These are phyloP conservation scores for Rhodophaea formosa DNA, from an alignment of 2,888 invertebrate species.

Conservation along the genomic window DNA sequence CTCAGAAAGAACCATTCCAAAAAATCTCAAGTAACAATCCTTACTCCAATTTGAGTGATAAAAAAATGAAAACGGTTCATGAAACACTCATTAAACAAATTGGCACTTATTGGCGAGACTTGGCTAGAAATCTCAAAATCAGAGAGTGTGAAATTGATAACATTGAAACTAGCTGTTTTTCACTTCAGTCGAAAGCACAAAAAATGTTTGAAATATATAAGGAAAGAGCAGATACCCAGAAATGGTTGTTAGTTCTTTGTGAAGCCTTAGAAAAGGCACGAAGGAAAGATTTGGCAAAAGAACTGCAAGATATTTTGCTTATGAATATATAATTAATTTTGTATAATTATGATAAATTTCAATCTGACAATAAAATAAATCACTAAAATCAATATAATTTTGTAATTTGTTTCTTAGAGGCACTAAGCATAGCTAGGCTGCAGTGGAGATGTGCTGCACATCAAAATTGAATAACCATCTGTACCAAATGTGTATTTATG, in stretches of 20 bases:
- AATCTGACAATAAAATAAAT: no score
- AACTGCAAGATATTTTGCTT: conserved; percentile 57
- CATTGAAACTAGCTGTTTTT: conserved; percentile 48
- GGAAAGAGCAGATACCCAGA: conserved; percentile 52
- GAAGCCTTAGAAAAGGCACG: conserved; percentile 60
- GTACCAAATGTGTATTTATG: no score
- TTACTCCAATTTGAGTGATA: conserved; percentile 37
- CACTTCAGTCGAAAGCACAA: conserved; percentile 45
- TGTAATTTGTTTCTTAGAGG: no score
- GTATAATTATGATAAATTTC: no score
- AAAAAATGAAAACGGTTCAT: conserved; percentile 54
- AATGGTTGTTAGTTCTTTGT: conserved; percentile 63
- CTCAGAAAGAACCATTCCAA: conserved; percentile 2
- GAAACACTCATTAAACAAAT: conserved; percentile 57
- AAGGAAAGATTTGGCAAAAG: conserved; percentile 58
- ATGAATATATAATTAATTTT: conserved; percentile 52
- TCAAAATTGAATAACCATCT: no score
- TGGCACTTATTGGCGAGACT: conserved; percentile 61
- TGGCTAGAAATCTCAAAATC: conserved; percentile 61
- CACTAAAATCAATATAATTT: no score
- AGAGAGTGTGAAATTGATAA: conserved; percentile 61
- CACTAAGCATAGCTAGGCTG: no score
- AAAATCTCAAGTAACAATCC: conserved; percentile 35
- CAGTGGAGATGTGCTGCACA: no score
- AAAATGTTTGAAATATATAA: conserved; percentile 52